Percentiles rank a stretch among this genome's conserved stretches.
These are phyloP conservation scores for Crypturellus undulatus DNA, from an alignment of 2,113 vertebrate genomes.

Conservation along the genomic window DNA sequence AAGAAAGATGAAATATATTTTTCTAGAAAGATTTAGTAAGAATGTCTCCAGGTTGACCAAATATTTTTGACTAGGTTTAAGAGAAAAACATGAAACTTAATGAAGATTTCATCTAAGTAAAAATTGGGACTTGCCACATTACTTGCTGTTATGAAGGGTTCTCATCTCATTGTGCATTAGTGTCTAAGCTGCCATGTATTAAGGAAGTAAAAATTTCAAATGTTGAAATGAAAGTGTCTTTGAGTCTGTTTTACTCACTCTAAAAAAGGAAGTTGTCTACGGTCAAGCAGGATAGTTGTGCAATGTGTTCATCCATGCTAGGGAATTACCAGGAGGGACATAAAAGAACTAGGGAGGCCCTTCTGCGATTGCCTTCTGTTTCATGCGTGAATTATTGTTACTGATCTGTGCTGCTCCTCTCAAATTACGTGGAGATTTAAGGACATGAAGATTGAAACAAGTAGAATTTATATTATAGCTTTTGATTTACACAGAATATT, in stretches of 20 bases:
- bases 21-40: background rate
- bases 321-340: background rate
- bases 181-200: background rate
- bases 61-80: background rate
- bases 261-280: conserved; percentile 9
- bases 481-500: background rate
- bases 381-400: background rate
- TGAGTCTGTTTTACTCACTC: conserved; percentile 1
- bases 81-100: background rate
- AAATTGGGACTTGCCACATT: background rate
- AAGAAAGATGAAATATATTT: background rate
- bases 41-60: background rate
- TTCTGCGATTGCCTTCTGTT: background rate
- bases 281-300: background rate
- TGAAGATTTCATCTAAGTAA: background rate
- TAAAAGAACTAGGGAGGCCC: background rate
- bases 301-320: background rate
- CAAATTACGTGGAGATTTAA: background rate
- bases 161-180: background rate
- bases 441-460: background rate
- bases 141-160: background rate
- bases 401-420: background rate
- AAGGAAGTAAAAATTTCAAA: background rate
- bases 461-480: background rate
- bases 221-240: background rate